These are phyloP conservation scores for Echinometra lucunter DNA, from an alignment of 53 echinoderm and acorn worm genomes.

Conservation along the genomic window DNA sequence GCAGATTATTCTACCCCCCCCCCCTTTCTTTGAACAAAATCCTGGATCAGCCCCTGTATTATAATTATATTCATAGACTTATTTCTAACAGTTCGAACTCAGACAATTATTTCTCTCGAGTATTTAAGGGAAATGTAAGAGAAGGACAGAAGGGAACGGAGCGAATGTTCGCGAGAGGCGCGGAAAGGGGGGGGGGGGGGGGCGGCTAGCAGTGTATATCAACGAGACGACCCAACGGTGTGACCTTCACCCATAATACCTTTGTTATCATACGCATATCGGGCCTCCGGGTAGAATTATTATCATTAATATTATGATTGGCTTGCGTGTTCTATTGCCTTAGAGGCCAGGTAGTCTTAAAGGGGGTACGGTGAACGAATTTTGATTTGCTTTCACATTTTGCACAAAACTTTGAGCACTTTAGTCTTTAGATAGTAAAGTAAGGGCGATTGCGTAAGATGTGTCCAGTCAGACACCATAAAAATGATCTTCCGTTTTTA, in stretches of 20 bases:
- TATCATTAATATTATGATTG: constrained; percentile 73
- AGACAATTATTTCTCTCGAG: background rate
- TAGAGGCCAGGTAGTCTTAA: constrained; percentile 9
- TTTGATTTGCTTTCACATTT: background rate
- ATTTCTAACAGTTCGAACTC: background rate
- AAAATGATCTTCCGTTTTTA: too few species aligned
- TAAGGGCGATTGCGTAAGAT: too few species aligned
- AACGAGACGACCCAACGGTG: constrained; percentile 15
- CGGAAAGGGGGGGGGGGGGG: background rate
- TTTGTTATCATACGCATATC: constrained; percentile 68
- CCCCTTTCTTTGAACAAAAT: background rate
- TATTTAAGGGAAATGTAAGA: background rate
- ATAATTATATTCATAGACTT: background rate
- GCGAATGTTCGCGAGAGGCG: too few species aligned
- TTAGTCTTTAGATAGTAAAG: too few species aligned
- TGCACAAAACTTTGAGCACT: too few species aligned
- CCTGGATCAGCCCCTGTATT: background rate
- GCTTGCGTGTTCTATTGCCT: constrained; percentile 58
- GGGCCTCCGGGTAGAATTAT: constrained; percentile 66
- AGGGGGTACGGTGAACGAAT: background rate
- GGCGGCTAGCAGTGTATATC: background rate
- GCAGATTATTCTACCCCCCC: too few species aligned
- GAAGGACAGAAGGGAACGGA: background rate
- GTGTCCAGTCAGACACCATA: too few species aligned
- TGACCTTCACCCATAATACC: constrained; percentile 67